Evolutionary conservation across 1,140 invertebrate genomes (phyloP).

Genomic region (Trypoxylus dichotomus): DNA sequence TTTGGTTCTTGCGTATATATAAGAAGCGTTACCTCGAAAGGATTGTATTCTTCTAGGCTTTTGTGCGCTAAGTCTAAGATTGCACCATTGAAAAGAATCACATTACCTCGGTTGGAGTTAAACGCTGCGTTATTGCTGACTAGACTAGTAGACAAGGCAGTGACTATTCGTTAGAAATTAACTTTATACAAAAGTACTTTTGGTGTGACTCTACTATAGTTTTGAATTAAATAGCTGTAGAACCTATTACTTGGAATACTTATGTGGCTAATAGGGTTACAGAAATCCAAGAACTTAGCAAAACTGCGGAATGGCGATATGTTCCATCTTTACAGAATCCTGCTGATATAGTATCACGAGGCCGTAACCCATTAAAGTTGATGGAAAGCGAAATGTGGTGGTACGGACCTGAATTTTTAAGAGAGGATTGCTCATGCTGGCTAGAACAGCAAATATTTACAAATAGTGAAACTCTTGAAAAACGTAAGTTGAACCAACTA

Average conservation of each 20-base stretch:
- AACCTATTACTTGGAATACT: not conserved
- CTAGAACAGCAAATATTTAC: not conserved
- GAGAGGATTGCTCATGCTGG: not conserved
- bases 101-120: too few relatives aligned
- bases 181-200: not conserved
- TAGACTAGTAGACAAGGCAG: too few relatives aligned
- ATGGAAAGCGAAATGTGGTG: not conserved
- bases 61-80: too few relatives aligned
- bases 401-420: constrained; percentile 2
- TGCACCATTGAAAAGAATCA: too few relatives aligned
- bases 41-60: too few relatives aligned
- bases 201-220: not conserved
- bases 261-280: not conserved
- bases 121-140: too few relatives aligned
- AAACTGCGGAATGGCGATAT: not conserved
- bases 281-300: constrained; percentile 9
- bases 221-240: not conserved
- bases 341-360: not conserved
- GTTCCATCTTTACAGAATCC: not conserved
- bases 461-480: too few relatives aligned
- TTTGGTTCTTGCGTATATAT: too few relatives aligned
- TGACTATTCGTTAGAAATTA: not conserved
- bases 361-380: not conserved
- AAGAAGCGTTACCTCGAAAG: too few relatives aligned
- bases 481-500: too few relatives aligned